Percentiles rank a stretch among this genome's conserved stretches.
phyloP scores from a whole-genome alignment of 2,888 invertebrate species.

The Acleris literana region DNA sequence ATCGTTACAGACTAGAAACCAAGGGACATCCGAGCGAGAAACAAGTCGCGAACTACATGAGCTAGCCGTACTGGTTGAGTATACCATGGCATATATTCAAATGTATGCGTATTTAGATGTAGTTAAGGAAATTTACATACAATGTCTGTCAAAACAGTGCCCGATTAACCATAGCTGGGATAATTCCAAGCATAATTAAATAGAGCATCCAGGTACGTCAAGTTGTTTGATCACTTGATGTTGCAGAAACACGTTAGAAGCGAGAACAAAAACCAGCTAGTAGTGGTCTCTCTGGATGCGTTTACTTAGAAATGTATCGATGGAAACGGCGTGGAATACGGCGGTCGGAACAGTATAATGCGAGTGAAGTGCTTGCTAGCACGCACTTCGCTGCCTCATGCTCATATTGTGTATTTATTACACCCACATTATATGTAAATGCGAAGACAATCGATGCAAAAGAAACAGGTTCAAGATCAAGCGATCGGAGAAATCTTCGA shows the following conservation, averaged over 20 bases:
- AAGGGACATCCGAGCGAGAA: too few relatives aligned
- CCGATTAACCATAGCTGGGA: not conserved
- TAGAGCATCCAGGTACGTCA: slow-evolving; percentile 12
- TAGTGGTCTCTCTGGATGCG: slow-evolving; percentile 44
- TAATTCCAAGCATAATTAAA: slow-evolving; percentile 9
- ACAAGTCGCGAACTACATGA: too few relatives aligned
- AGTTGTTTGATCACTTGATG: slow-evolving; percentile 16
- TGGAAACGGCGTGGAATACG: slow-evolving; percentile 47
- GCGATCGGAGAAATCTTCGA: slow-evolving; percentile 13
- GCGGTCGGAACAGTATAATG: slow-evolving; percentile 45
- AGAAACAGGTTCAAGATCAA: slow-evolving; percentile 32
- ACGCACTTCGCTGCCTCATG: slow-evolving; percentile 37
- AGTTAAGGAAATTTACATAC: slow-evolving; percentile 39
- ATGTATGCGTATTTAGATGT: slow-evolving; percentile 39
- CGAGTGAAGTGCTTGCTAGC: slow-evolving; percentile 33
- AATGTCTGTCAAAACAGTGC: slow-evolving; percentile 32
- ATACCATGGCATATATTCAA: slow-evolving; percentile 36
- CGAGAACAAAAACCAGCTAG: slow-evolving; percentile 52
- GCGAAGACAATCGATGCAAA: slow-evolving; percentile 28
- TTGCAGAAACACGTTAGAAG: slow-evolving; percentile 28
- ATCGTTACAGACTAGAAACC: too few relatives aligned
- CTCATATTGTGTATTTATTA: slow-evolving; percentile 25
- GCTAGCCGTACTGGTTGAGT: too few relatives aligned
- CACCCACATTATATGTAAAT: slow-evolving; percentile 31
- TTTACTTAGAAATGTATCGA: slow-evolving; percentile 42